Base-by-base conservation (phyloP, 2,888 invertebrate genomes). In the Dermolepida albohirtum region DNA sequence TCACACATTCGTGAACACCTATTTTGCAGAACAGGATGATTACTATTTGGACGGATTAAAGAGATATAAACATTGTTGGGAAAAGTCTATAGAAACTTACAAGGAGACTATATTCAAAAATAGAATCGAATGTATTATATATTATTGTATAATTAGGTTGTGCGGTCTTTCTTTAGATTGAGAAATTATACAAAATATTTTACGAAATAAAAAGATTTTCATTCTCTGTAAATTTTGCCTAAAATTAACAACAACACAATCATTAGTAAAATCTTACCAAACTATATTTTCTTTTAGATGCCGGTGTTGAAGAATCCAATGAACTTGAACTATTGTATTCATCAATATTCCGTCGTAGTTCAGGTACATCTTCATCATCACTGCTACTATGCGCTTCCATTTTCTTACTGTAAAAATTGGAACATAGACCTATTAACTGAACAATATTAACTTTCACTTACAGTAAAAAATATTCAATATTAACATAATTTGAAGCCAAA, bases 391-490 rank as follows among this genome's bases (percentile, higher is more conserved):
- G 82, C 14, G 83, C 83, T 74, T 85, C 86, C 68, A 71, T 65
- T 54, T 75, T 71, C 64, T 75, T 75, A 57, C 75, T 74, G 62
- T 16, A 67, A 51, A 44, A 66, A 51, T 44, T 50, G 14, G 17
- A 11, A 50, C 22, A 27, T 22, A 11, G 0, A 50, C n/a, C 8
- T 39, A 49, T 12, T 11, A 49, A 14, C 50, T 17, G 5, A 10
- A 16, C 16, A 12, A 17, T 17, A 44, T 29, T n/a, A 17, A 29
- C 12, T 2, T 14, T 11, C 52, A 86, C 90, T 86, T 82, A 93
- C 92, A 92, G 90, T 83, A 95, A 89, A 78, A 95, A 95, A 82
- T 94, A 95, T 84, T 95, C 95, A 85, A 95, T 95, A 84, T 95
- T 95, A 83, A 95, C 95, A 84, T 95, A 95, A 85, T 95, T 95